Conservation (phyloP, 2,888 invertebrate genomes). For the Malacosoma neustria region DNA sequence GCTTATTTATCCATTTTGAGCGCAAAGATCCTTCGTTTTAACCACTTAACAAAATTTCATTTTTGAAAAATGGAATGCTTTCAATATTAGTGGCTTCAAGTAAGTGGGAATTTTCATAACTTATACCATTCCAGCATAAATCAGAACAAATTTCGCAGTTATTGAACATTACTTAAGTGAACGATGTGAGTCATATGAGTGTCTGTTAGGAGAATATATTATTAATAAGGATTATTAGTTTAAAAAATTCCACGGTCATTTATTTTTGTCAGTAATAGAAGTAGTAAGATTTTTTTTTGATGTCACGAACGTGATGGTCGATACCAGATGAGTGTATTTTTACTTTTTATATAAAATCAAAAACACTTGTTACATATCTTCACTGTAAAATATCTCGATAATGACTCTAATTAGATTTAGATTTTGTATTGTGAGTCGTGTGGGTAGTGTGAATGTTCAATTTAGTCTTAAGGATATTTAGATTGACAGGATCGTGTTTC, state of each 20-base stretch:
- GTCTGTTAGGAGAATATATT: no score
- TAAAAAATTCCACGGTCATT: background rate
- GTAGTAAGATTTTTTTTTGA: slow-evolving; percentile 17
- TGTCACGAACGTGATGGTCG: slow-evolving; percentile 28
- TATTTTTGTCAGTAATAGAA: slow-evolving; percentile 9
- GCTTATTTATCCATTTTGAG: no score
- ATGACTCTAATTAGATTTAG: slow-evolving; percentile 4
- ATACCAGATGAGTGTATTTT: slow-evolving; percentile 51
- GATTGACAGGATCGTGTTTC: no score
- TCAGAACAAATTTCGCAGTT: no score
- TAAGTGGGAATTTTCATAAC: no score
- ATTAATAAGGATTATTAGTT: slow-evolving; percentile 11
- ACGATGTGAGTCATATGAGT: no score
- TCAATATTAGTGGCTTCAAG: no score
- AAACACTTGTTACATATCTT: slow-evolving; percentile 68
- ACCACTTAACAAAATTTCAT: no score
- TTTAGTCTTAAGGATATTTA: slow-evolving; percentile 10
- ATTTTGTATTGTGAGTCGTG: slow-evolving; percentile 5
- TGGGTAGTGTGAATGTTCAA: slow-evolving; percentile 6
- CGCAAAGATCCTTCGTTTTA: no score
- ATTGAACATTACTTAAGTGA: no score
- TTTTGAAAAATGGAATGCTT: no score
- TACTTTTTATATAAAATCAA: slow-evolving; percentile 36
- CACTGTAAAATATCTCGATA: slow-evolving; percentile 40
- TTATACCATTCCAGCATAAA: no score